Percentiles rank a stretch among this genome's conserved stretches.
Evolutionary conservation across 1,140 invertebrate species (phyloP).

Genomic region (Caerostris darwini): DNA sequence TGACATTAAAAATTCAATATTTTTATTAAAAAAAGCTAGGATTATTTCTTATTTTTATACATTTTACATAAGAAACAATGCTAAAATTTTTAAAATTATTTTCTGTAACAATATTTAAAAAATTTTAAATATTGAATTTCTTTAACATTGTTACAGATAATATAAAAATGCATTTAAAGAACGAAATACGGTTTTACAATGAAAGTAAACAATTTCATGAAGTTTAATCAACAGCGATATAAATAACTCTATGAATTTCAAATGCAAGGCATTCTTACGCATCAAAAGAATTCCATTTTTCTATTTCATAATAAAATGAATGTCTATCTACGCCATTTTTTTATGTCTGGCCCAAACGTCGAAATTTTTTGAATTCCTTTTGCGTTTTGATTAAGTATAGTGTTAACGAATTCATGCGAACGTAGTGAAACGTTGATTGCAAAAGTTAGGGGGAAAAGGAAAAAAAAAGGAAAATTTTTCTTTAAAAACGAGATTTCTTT

Average conservation of each 20-base stretch:
- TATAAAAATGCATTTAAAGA: background rate
- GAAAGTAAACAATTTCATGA: background rate
- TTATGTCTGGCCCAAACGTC: background rate
- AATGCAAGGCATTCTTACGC: background rate
- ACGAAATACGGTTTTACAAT: background rate
- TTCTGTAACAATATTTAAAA: no score
- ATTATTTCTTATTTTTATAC: no score
- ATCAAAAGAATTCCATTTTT: conserved; percentile 10
- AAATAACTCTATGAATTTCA: background rate
- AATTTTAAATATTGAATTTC: no score
- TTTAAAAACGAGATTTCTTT: conserved; percentile 43
- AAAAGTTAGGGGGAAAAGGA: background rate
- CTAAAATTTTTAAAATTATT: no score
- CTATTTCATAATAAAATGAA: background rate
- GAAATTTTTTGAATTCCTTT: conserved; percentile 50
- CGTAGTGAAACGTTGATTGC: conserved; percentile 36
- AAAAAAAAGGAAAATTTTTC: conserved; percentile 19
- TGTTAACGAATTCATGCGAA: conserved; percentile 19
- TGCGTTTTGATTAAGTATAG: conserved; percentile 53
- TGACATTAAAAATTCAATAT: no score
- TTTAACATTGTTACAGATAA: background rate
- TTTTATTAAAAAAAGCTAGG: no score
- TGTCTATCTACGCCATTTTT: background rate
- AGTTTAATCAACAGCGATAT: background rate
- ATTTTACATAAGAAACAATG: no score